A percentile compares a stretch with the other conserved stretches of the same genome.
Conservation (phyloP, 2,888 invertebrate species). For the Terebella lapidaria region DNA sequence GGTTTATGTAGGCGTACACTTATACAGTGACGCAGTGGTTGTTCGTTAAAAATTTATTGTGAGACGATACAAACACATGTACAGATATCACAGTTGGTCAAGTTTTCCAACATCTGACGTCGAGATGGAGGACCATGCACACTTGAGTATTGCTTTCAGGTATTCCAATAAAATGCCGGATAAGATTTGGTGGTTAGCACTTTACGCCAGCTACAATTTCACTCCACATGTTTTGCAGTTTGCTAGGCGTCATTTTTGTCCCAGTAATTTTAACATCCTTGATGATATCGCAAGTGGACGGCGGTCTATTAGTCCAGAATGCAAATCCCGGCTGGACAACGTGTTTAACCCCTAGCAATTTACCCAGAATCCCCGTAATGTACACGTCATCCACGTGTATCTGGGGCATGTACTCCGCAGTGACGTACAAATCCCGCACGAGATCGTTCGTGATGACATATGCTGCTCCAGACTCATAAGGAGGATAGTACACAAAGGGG, state of each 20-base stretch:
- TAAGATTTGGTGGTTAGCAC: neutral
- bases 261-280: slow-evolving; percentile 16
- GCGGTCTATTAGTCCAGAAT: slow-evolving; percentile 19
- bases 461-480: slow-evolving; percentile 24
- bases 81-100: too few species aligned
- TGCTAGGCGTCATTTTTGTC: slow-evolving; percentile 12
- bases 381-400: slow-evolving; percentile 29
- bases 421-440: slow-evolving; percentile 12
- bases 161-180: neutral
- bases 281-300: slow-evolving; percentile 19
- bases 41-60: too few species aligned
- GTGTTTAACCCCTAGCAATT: slow-evolving; percentile 22
- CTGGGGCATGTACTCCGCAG: slow-evolving; percentile 22
- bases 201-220: neutral
- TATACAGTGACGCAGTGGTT: too few species aligned
- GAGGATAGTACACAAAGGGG: slow-evolving; percentile 22
- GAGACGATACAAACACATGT: too few species aligned
- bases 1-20: too few species aligned
- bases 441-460: slow-evolving; percentile 26
- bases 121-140: too few species aligned
- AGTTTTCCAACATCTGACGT: too few species aligned
- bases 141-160: neutral
- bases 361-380: slow-evolving; percentile 27
- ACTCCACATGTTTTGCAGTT: slow-evolving; percentile 15
- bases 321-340: slow-evolving; percentile 22